Conservation (phyloP, 37 sponge, comb jelly and placozoan species). For the Amphimedon queenslandica region DNA sequence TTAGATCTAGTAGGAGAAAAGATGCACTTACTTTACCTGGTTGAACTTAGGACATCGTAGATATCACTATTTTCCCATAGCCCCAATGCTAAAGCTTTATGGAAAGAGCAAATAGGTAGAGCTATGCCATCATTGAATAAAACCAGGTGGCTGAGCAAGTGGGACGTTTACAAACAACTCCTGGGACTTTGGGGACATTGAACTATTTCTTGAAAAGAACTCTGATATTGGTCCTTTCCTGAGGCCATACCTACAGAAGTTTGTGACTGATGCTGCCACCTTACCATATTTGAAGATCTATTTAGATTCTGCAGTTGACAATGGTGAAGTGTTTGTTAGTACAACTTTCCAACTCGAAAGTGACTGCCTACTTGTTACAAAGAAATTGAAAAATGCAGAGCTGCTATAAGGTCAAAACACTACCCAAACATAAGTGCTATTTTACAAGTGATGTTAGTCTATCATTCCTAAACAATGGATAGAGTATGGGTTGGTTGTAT, state of each 20-base stretch:
- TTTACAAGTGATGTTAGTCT: neutral
- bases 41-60: constrained; percentile 18
- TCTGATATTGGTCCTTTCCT: constrained; percentile 29
- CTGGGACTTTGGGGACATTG: constrained; percentile 48
- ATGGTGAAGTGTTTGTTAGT: constrained; percentile 47
- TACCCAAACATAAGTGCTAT: constrained; percentile 33
- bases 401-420: constrained; percentile 12
- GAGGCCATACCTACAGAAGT: constrained; percentile 36
- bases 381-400: constrained; percentile 5
- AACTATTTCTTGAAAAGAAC: constrained; percentile 34
- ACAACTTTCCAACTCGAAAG: constrained; percentile 41
- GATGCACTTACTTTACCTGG: constrained; percentile 17
- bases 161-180: constrained; percentile 39
- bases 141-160: constrained; percentile 55
- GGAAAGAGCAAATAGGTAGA: constrained; percentile 48
- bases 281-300: constrained; percentile 27
- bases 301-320: constrained; percentile 32
- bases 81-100: constrained; percentile 33
- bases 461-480: neutral
- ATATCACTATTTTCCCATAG: constrained; percentile 45
- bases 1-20: constrained; percentile 49
- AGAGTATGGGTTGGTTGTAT: constrained; percentile 8
- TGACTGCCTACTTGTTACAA: constrained; percentile 42
- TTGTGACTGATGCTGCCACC: constrained; percentile 15
- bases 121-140: constrained; percentile 36